Evolutionary conservation across 2,888 invertebrate species (phyloP).

Genomic region (Xestia ashworthii): DNA sequence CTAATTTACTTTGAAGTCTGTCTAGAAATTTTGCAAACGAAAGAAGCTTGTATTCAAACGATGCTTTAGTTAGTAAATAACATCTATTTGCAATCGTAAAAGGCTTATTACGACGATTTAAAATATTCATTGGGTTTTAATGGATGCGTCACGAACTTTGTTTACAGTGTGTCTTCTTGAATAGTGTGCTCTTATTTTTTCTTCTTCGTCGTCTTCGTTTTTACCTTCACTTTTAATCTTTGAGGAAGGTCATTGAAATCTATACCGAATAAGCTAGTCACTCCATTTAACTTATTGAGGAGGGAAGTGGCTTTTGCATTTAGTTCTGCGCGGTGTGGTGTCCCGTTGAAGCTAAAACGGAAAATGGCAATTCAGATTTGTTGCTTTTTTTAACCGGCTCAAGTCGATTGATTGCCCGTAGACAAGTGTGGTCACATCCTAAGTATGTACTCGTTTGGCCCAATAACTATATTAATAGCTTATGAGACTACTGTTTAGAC

Average conservation of each 20-base stretch:
- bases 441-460: not conserved
- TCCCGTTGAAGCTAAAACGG: not conserved
- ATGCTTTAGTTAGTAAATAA: not conserved
- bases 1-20: constrained; percentile 21
- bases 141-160: constrained; percentile 22
- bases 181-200: constrained; percentile 6
- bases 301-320: not conserved
- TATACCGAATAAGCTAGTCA: not conserved
- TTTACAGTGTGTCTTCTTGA: constrained; percentile 10
- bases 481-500: not conserved
- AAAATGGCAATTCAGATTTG: not conserved
- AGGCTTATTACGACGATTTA: constrained; percentile 11
- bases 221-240: not conserved
- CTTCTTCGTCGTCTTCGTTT: not conserved
- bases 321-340: not conserved
- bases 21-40: constrained; percentile 24
- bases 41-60: constrained; percentile 3
- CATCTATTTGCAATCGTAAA: constrained; percentile 19
- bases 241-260: not conserved
- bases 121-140: constrained; percentile 23
- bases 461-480: not conserved
- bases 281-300: not conserved
- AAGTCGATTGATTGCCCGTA: not conserved
- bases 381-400: not conserved
- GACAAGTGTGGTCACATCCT: not conserved